Evolutionary conservation across 2,113 vertebrate species (phyloP), one percentile per base, ranked within the genome.

Genomic region (Xiphophorus hellerii): DNA sequence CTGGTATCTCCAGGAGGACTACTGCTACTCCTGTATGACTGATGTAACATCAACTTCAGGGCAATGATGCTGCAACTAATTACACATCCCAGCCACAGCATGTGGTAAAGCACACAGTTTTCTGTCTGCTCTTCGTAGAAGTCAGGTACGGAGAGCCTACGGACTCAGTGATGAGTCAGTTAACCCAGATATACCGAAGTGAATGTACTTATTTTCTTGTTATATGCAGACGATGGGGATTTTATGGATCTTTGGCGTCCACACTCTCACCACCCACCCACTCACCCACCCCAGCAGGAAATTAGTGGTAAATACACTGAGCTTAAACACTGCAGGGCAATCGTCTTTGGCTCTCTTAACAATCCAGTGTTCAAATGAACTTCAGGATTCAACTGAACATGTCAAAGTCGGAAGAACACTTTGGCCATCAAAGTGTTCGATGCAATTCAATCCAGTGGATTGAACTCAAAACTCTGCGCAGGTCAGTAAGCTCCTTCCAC

Each of bases 31-130:
- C 58, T 27, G 22, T 4, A 60, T 60, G 58, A 60, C 22, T 62
- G 8, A 29, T 28, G 60, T 62, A 29, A 62, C n/a, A 29, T 14
- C 60, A 62, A 27, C 60, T 29, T 28, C 60, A 15, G 60, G 27
- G 60, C 60, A 29, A 62, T 29, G 60, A 62, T 62, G 60, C 60
- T 62, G 60, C 11, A 62, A 29, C 60, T 62, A 62, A 62, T 62
- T 62, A 62, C 60, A 62, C 14, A 62, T 62, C 27, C 27, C 60
- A n/a, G 25, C 51, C 60, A 29, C 60, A 62, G 60, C 60, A 29
- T 62, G 60, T 62, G 60, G 27, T 62, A 62, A 62, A 62, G 60
- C 27, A 62, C 60, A 62, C 60, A 62, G 60, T 62, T 1, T 62
- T 62, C 27, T 62, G 2, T 58, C 27, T 62, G 60, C n/a, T 12